Percentiles rank a stretch among this genome's conserved stretches.
phyloP scores from a whole-genome alignment of 2,113 vertebrate species.

The Coregonus clupeaformis region DNA sequence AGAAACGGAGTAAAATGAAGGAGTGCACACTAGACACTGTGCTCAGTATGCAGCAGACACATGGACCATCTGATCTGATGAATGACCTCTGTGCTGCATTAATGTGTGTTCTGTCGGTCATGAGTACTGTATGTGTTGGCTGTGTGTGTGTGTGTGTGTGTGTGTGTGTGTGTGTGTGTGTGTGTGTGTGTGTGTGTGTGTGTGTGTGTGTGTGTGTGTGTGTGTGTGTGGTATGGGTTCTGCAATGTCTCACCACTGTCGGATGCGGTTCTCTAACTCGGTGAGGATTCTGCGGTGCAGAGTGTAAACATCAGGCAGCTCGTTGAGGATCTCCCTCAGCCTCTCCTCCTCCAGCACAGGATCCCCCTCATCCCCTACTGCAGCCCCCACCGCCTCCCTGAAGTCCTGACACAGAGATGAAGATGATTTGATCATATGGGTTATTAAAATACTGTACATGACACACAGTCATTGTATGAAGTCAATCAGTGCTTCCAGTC shows the following conservation, averaged over 20 bases:
- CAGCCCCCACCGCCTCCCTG: slow-evolving; percentile 73
- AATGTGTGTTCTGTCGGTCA: background rate
- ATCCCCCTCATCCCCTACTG: slow-evolving; percentile 72
- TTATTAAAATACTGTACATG: background rate
- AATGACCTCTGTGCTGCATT: slow-evolving; percentile 3
- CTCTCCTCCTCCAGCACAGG: slow-evolving; percentile 73
- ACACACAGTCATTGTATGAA: background rate
- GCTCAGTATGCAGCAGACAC: background rate
- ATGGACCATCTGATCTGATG: background rate
- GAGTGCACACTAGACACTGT: background rate
- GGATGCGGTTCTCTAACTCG: slow-evolving; percentile 84
- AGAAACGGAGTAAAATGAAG: background rate
- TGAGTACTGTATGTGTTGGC: background rate
- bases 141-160: background rate
- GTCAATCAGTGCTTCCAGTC: too few species aligned
- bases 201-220: background rate
- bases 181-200: slow-evolving; percentile 3
- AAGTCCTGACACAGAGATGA: slow-evolving; percentile 76
- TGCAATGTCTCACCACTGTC: slow-evolving; percentile 86
- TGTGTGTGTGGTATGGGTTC: slow-evolving; percentile 70
- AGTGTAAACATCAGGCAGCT: slow-evolving; percentile 82
- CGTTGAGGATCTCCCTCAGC: slow-evolving; percentile 82
- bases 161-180: background rate
- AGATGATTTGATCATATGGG: background rate
- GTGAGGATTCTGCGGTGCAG: slow-evolving; percentile 84